A percentile compares a stretch with the other conserved stretches of the same genome.
Evolutionary conservation across 2,888 invertebrate species (phyloP).

Genomic region (Sialis fuliginosa): DNA sequence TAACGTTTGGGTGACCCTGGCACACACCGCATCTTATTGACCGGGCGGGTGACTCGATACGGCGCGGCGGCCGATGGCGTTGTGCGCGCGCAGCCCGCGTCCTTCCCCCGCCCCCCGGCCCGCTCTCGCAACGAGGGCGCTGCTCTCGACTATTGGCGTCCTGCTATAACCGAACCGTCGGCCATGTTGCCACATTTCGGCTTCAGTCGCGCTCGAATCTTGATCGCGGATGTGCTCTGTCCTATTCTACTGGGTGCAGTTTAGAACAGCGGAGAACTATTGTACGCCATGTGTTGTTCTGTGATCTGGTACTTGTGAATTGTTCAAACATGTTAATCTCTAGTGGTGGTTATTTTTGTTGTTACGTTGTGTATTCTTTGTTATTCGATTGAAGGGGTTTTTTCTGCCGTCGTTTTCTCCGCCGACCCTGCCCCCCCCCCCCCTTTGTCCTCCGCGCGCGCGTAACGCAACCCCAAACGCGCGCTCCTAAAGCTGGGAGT

Average conservation of each 20-base stretch:
- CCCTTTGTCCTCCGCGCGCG: slow-evolving; percentile 2
- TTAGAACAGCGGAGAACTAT: background rate
- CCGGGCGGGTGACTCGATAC: slow-evolving; percentile 19
- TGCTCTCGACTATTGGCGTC: slow-evolving; percentile 21
- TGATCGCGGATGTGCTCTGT: slow-evolving; percentile 5
- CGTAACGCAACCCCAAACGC: background rate
- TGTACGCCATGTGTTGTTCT: background rate
- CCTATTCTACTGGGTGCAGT: too few relatives aligned
- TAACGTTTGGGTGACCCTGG: slow-evolving; percentile 15
- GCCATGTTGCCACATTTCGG: slow-evolving; percentile 29
- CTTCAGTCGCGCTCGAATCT: slow-evolving; percentile 18
- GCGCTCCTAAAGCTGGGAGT: too few relatives aligned
- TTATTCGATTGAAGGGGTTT: too few relatives aligned
- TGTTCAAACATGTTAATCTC: background rate
- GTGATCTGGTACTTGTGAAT: slow-evolving; percentile 6
- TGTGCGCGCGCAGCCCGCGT: slow-evolving; percentile 16
- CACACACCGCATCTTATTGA: slow-evolving; percentile 23
- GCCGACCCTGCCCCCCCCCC: background rate
- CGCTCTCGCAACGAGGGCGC: slow-evolving; percentile 26
- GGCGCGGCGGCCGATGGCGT: slow-evolving; percentile 22
- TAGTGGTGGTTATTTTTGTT: slow-evolving; percentile 5
- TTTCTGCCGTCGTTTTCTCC: too few relatives aligned
- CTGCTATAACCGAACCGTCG: slow-evolving; percentile 12
- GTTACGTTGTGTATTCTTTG: background rate
- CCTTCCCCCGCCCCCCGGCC: slow-evolving; percentile 12